Base-by-base conservation (phyloP, 2,888 invertebrate species). In the Netelia inedita region DNA sequence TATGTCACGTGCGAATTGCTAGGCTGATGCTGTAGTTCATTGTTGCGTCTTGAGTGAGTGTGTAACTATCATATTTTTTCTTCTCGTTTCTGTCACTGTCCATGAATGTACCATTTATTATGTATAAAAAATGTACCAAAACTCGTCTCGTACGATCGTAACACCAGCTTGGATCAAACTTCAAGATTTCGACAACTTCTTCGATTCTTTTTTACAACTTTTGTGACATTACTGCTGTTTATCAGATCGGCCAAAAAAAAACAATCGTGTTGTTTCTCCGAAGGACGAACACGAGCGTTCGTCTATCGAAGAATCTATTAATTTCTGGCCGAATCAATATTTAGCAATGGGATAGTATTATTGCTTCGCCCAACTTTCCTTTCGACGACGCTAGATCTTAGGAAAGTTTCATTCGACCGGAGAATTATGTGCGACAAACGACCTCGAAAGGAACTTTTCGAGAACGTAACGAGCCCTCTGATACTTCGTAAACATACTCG, bases 1-100 rank as follows among this genome's bases (percentile, higher is more conserved):
- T 46, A n/a, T 80, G 66, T 68, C 76, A 83, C 79, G 63, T 69
- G 63, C 72, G 55, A 79, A 79, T 71, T 57, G 55, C 81, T 73
- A 69, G 50, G 81, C 81, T 81, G 79, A 74, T 72, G 85, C 73
- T 79, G 66, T 85, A 85, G 85, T 82, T 85, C 57, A 59, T 71
- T 79, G 81, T 85, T 85, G 61, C 65, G 85, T 82, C 59, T 69
- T 84, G 50, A 63, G 63, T 74, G 55, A 35, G 61, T 41, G 53
- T 57, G 76, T 75, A 9, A 53, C 50, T 61, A 53, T 61, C 19
- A 55, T 79, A 14, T 19, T 11, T 46, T 65, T 43, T 9, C n/a
- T 41, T 65, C 14, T 16, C 46, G 11, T 6, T 43, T 55, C 9
- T 55, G 2, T 65, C 43, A 55, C 65, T 41, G 46, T 11, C n/a